Conservation (phyloP, 2,888 invertebrate genomes). For the Halocaridina rubra region DNA sequence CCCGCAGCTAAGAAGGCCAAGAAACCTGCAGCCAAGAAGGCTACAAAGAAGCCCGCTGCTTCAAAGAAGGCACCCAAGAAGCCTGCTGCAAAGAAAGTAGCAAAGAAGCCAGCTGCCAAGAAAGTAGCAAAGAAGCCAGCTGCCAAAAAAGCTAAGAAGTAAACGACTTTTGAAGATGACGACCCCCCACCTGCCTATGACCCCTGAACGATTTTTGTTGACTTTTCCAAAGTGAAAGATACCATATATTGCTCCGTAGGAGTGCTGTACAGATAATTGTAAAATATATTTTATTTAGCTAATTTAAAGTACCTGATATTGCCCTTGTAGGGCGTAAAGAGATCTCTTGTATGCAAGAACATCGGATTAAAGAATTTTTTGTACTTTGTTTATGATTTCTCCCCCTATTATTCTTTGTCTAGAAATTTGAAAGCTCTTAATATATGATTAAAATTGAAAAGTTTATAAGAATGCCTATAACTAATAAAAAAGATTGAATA, state of each 20-base stretch:
- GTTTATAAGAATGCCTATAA: too few relatives aligned
- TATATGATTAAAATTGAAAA: too few relatives aligned
- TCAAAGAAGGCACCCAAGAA: slow-evolving; percentile 54
- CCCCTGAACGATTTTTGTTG: too few relatives aligned
- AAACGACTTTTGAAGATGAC: not conserved
- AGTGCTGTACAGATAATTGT: slow-evolving; percentile 25
- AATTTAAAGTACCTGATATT: slow-evolving; percentile 35
- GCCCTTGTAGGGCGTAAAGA: not conserved
- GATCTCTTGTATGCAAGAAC: slow-evolving; percentile 43
- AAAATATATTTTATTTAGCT: not conserved
- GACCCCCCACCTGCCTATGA: too few relatives aligned
- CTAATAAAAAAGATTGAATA: too few relatives aligned
- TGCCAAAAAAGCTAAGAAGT: not conserved
- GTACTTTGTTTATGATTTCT: not conserved
- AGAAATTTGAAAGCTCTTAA: too few relatives aligned
- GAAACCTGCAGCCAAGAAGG: slow-evolving; percentile 62
- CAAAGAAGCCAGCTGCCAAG: slow-evolving; percentile 50
- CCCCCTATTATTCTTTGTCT: too few relatives aligned
- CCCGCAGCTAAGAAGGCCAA: slow-evolving; percentile 43
- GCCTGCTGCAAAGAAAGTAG: slow-evolving; percentile 41
- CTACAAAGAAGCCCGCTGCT: slow-evolving; percentile 48
- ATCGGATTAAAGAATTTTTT: not conserved
- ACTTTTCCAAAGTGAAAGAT: slow-evolving; percentile 4
- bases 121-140: slow-evolving; percentile 31
- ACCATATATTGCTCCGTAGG: slow-evolving; percentile 32